These are phyloP conservation scores for Parus major DNA, from an alignment of 2,113 vertebrate species.

Conservation along the genomic window DNA sequence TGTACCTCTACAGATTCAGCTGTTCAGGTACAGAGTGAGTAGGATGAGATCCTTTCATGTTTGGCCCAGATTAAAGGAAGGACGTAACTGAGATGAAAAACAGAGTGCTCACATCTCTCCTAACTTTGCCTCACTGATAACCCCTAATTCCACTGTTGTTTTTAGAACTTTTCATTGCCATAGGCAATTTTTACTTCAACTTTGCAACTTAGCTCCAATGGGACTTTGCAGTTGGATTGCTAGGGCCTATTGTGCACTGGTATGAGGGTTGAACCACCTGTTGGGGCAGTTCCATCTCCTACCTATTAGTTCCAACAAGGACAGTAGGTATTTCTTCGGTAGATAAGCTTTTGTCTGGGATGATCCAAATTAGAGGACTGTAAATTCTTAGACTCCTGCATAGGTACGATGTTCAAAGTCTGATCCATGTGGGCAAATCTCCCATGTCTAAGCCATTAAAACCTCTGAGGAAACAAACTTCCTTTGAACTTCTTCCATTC, in stretches of 20 bases:
- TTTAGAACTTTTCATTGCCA: not conserved
- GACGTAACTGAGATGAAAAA: not conserved
- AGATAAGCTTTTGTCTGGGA: not conserved
- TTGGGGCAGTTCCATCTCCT: not conserved
- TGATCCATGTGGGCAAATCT: not conserved
- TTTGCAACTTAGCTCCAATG: not conserved
- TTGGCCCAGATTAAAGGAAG: not conserved
- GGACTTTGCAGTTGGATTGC: not conserved
- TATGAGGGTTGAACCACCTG: not conserved
- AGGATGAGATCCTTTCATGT: not conserved
- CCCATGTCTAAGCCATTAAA: not conserved
- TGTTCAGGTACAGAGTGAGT: not conserved
- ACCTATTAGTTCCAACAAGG: not conserved
- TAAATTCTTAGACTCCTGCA: not conserved
- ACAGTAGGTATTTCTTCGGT: not conserved
- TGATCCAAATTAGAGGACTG: accelerated
- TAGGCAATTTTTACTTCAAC: not conserved
- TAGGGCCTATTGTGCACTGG: not conserved
- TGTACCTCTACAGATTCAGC: not conserved
- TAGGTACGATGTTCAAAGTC: accelerated
- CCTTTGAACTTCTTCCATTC: not conserved
- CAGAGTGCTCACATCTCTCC: not conserved
- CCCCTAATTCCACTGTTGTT: not conserved
- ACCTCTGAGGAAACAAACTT: not conserved
- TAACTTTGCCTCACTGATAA: not conserved